These are phyloP conservation scores for Sturnira hondurensis DNA, from an alignment of 2,113 vertebrate genomes.

Conservation along the genomic window DNA sequence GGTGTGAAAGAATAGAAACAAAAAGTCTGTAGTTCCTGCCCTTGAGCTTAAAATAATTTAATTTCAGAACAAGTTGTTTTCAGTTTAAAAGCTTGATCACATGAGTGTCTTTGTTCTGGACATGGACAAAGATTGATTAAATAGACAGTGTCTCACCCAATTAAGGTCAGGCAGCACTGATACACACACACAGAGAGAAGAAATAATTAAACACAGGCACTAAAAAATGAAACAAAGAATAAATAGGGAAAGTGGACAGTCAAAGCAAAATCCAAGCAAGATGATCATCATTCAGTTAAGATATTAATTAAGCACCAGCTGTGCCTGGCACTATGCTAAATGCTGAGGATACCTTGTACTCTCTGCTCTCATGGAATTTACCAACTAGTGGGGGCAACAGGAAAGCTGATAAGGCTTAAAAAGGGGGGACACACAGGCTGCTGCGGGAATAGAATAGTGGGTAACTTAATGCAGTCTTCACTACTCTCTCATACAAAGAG, in stretches of 20 bases:
- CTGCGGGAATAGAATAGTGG: background rate
- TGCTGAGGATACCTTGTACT: background rate
- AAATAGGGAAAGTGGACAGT: background rate
- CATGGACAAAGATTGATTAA: slow-evolving; percentile 39
- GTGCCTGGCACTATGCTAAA: background rate
- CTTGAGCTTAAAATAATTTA: slow-evolving; percentile 53
- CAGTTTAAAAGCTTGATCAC: slow-evolving; percentile 25
- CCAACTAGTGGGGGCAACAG: background rate
- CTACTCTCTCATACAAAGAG: background rate
- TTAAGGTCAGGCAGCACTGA: slow-evolving; percentile 32
- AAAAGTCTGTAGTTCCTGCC: background rate
- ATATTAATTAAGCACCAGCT: background rate
- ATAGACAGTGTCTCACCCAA: slow-evolving; percentile 40
- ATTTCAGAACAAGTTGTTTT: slow-evolving; percentile 47
- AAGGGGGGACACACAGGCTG: background rate
- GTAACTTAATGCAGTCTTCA: background rate
- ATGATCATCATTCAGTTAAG: background rate
- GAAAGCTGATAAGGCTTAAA: background rate
- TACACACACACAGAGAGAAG: background rate
- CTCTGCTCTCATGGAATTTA: background rate
- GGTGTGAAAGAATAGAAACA: background rate
- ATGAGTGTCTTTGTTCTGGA: slow-evolving; percentile 14
- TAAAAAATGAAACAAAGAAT: background rate
- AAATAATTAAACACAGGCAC: slow-evolving; percentile 44
- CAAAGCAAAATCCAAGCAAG: background rate